Conservation (phyloP, 2,113 vertebrate species). For the Motacilla tschutschensis region DNA sequence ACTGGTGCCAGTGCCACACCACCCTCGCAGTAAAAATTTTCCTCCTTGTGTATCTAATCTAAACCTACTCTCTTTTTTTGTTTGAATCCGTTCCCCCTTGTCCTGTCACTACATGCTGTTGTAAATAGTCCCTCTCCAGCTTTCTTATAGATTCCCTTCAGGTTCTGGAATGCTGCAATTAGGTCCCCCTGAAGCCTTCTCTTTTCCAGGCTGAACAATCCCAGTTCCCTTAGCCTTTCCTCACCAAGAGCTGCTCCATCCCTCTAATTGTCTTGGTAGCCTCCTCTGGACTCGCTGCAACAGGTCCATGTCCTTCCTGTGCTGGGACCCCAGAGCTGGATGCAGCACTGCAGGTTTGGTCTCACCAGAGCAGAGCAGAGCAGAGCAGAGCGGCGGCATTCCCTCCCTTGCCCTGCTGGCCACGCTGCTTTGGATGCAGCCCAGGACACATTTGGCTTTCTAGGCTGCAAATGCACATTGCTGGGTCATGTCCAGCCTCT, state of each 20-base stretch:
- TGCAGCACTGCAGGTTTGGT: background rate
- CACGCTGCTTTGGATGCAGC: background rate
- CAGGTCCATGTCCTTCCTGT: background rate
- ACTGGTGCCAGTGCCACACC: background rate
- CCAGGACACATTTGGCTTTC: accelerated
- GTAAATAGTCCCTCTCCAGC: background rate
- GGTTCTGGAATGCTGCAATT: background rate
- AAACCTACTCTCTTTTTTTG: background rate
- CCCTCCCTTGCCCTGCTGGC: accelerated
- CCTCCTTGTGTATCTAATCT: background rate
- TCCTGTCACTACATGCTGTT: background rate
- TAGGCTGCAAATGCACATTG: accelerated
- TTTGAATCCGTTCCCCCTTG: background rate
- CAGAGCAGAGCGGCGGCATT: too few relatives aligned
- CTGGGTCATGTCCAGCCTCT: background rate
- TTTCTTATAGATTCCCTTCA: background rate
- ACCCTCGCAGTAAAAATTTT: background rate
- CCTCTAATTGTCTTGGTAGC: background rate
- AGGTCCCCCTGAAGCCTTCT: background rate
- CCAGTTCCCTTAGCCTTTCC: too few relatives aligned
- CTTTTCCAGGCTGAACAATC: background rate
- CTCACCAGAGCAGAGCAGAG: background rate
- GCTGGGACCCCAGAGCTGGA: background rate
- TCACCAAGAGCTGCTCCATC: background rate
- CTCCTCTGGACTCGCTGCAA: accelerated